Conservation (phyloP, 2,888 invertebrate genomes). For the Eupithecia centaureata region DNA sequence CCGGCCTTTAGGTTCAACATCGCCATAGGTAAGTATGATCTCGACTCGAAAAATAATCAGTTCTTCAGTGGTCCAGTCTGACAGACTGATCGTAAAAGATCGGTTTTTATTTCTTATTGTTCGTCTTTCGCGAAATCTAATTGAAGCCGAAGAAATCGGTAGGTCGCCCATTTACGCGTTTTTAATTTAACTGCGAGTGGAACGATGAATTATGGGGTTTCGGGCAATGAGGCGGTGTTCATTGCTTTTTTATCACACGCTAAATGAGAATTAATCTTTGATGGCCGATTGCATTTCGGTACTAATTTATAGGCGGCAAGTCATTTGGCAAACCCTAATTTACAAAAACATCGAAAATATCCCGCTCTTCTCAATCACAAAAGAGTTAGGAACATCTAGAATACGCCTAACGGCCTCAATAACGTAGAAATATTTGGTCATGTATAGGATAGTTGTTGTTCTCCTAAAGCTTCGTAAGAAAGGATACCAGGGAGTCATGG, state of each 20-base stretch:
- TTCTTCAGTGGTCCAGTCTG: constrained; percentile 51
- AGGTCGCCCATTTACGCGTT: constrained; percentile 70
- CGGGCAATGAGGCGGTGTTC: constrained; percentile 66
- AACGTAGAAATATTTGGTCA: not conserved
- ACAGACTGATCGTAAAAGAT: constrained; percentile 78
- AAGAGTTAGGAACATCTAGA: not conserved
- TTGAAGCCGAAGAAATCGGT: constrained; percentile 67
- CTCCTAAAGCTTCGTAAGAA: constrained; percentile 15
- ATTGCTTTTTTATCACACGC: constrained; percentile 74
- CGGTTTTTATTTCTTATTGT: constrained; percentile 83
- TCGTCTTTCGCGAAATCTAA: constrained; percentile 82
- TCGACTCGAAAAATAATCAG: constrained; percentile 42
- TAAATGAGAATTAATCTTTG: constrained; percentile 48
- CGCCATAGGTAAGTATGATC: not conserved
- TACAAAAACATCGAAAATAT: not conserved
- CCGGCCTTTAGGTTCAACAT: constrained; percentile 7
- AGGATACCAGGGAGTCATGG: constrained; percentile 63
- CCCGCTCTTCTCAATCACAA: not conserved
- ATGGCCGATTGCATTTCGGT: constrained; percentile 8
- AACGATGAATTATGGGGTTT: constrained; percentile 69
- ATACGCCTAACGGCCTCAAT: too few relatives aligned
- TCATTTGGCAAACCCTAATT: constrained; percentile 3
- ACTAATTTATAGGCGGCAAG: not conserved
- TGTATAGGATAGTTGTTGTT: constrained; percentile 1
- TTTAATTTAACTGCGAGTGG: constrained; percentile 75